Evolutionary conservation across 2,888 invertebrate species (phyloP), one percentile per base, ranked within the genome.

Genomic region (Agriopis leucophaearia): DNA sequence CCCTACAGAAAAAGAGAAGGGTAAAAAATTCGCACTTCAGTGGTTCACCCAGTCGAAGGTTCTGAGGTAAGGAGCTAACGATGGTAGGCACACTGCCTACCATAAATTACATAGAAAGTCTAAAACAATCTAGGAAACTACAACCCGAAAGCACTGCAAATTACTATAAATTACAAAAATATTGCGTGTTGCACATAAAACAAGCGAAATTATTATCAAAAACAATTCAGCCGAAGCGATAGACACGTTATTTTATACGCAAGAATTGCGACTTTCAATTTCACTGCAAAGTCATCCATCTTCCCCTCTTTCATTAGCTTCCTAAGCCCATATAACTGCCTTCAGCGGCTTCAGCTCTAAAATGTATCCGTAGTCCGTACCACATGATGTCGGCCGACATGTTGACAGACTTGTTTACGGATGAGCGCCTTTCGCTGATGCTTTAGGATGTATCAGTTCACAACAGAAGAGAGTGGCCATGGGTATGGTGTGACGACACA

Each of bases 161-260:
- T 56, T 44, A 48, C 48, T 55, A 42, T 12, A 56, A 61, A 66
- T 38, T 35, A 18, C 15, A n/a, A 54, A 45, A 67, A 63, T 8
- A 16, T 64, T 56, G 64, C 68, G 60, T 64, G 60, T 4, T 56
- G 55, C 27, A 50, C 63, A 50, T 63, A 48, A 68, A 61, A 40
- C 55, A 44, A 48, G 48, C 55, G 40, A 59, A 68, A 56, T 64
- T 16, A 52, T 47, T 59, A 68, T 68, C 59, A 64, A 64, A 68
- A 68, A 56, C 64, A 64, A 64, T 64, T 68, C 51, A 59, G 68
- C 44, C 36, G 48, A n/a, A 44, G 36, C 38, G 68, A 68, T 64
- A 68, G 62, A 56, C 68, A 64, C 64, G 64, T 59, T 50, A 47
- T 42, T 56, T 52, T 59, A 45, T 52, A 58, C 48, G 54, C 27